A percentile compares a stretch with the other conserved stretches of the same genome.
Conservation (phyloP, 1,140 invertebrate genomes). For the Condylostylus longicornis region DNA sequence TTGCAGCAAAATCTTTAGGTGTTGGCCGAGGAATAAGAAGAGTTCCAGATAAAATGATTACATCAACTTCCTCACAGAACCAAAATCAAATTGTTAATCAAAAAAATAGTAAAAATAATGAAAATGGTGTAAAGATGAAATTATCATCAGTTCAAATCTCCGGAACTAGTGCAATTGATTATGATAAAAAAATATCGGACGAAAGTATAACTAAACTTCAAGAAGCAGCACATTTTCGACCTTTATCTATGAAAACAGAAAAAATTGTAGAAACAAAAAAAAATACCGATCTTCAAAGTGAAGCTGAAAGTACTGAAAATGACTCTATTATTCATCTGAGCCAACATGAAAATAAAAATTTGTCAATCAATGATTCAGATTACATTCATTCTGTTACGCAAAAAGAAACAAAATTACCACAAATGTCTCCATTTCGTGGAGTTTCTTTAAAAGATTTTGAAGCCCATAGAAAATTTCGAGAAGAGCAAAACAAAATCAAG, state of each 20-base stretch:
- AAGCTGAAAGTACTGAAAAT: not conserved
- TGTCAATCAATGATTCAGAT: constrained; percentile 2
- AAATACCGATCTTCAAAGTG: too few species aligned
- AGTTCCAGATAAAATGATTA: constrained; percentile 9
- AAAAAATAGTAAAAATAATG: too few species aligned
- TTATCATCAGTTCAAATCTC: too few species aligned
- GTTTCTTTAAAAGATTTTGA: constrained; percentile 46
- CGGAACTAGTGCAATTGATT: too few species aligned
- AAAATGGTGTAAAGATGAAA: too few species aligned
- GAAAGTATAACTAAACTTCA: not conserved
- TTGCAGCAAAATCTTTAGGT: constrained; percentile 4
- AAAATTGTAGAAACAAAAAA: not conserved
- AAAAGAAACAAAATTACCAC: constrained; percentile 13
- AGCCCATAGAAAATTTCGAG: constrained; percentile 51
- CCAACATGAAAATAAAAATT: constrained; percentile 5
- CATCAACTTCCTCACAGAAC: constrained; percentile 7
- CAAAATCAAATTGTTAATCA: constrained; percentile 1
- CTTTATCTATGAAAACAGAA: not conserved
- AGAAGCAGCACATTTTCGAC: not conserved
- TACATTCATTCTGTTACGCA: not conserved
- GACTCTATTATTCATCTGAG: not conserved
- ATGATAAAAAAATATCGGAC: too few species aligned
- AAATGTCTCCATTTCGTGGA: constrained; percentile 28
- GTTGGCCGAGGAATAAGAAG: constrained; percentile 16
- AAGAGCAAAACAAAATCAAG: constrained; percentile 60